A percentile compares a stretch with the other conserved stretches of the same genome.
Conservation (phyloP, 2,113 vertebrate species). For the Pachycephala philippinensis region DNA sequence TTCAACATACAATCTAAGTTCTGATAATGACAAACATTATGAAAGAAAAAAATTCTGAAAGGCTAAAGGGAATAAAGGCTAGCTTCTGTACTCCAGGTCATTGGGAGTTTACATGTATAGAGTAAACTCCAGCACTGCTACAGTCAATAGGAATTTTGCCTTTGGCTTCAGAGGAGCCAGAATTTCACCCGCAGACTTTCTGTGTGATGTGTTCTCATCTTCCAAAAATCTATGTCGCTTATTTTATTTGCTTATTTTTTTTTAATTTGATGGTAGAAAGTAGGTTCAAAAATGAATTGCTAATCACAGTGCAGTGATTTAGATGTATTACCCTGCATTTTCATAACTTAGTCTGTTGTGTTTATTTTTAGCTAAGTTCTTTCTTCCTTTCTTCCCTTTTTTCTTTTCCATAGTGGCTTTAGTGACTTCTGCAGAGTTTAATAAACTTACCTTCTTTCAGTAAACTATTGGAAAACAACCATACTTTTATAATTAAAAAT, state of each 20-base stretch:
- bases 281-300: not conserved
- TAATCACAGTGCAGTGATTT: not conserved
- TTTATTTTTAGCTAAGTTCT: slow-evolving; percentile 4
- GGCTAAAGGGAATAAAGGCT: not conserved
- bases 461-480: slow-evolving; percentile 60
- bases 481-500: slow-evolving; percentile 66
- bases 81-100: not conserved
- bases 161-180: not conserved
- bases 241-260: not conserved
- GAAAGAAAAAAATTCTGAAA: not conserved
- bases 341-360: not conserved
- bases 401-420: not conserved
- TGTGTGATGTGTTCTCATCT: not conserved
- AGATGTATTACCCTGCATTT: not conserved
- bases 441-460: slow-evolving; percentile 56
- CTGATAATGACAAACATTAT: not conserved
- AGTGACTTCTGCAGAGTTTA: slow-evolving; percentile 8
- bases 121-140: not conserved
- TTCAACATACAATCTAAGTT: not conserved
- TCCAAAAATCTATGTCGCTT: not conserved
- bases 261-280: not conserved
- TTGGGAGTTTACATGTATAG: not conserved
- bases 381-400: not conserved
- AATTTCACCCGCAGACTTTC: not conserved
- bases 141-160: not conserved